phyloP scores from a whole-genome alignment of 2,797 vertebrate species.

The Brotula barbata region DNA sequence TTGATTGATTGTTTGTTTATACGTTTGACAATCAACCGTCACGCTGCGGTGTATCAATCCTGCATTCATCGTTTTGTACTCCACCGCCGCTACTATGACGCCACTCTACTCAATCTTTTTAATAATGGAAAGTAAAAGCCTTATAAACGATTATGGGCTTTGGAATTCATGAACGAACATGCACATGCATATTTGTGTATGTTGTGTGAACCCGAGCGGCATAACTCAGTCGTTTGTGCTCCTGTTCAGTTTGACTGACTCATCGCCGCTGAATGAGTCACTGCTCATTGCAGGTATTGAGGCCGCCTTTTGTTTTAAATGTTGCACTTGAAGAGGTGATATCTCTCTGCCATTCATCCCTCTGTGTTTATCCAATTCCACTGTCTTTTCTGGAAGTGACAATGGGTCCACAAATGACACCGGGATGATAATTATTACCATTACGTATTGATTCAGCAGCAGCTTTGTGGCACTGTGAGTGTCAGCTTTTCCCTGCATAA shows the following conservation, averaged over 20 bases:
- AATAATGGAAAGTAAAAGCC: too few relatives aligned
- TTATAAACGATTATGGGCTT: too few relatives aligned
- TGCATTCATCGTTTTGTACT: too few relatives aligned
- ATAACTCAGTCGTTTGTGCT: neutral
- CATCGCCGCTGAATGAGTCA: conserved; percentile 12
- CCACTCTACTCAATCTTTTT: too few relatives aligned
- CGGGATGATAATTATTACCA: conserved; percentile 80
- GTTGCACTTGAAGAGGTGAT: conserved; percentile 51
- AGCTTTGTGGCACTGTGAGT: conserved; percentile 69
- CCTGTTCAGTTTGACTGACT: conserved; percentile 40
- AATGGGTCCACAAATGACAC: conserved; percentile 70
- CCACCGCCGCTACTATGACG: too few relatives aligned
- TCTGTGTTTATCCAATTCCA: conserved; percentile 71
- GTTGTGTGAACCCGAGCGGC: too few relatives aligned
- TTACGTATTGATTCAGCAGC: conserved; percentile 81
- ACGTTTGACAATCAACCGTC: too few relatives aligned
- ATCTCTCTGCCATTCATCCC: conserved; percentile 53
- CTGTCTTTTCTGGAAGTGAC: conserved; percentile 68
- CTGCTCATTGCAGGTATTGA: conserved; percentile 37
- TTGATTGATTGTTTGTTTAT: too few relatives aligned
- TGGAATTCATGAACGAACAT: too few relatives aligned
- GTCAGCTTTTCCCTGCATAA: conserved; percentile 74
- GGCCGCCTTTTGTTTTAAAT: conserved; percentile 68
- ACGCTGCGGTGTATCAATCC: too few relatives aligned
- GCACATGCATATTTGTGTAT: neutral